Evolutionary conservation across 2,888 invertebrate genomes (phyloP).

Genomic region (Euzophera pinguis): DNA sequence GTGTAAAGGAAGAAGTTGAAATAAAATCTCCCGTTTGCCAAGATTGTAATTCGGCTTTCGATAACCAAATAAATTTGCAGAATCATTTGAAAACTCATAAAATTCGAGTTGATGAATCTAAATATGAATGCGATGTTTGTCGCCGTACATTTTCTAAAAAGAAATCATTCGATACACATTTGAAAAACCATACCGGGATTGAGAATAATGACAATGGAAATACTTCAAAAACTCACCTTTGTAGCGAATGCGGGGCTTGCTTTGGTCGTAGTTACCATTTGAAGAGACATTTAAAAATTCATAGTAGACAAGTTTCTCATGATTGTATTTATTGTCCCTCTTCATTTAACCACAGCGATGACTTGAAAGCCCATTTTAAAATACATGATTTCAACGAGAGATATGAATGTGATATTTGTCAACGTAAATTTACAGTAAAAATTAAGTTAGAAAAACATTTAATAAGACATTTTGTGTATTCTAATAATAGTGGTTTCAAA

Average conservation of each 20-base stretch:
- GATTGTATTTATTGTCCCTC: neutral
- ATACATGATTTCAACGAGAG: neutral
- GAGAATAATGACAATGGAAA: neutral
- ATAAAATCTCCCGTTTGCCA: neutral
- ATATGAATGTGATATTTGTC: neutral
- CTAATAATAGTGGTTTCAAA: neutral
- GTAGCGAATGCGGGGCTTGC: neutral
- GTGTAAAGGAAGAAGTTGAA: neutral
- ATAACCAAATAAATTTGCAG: no score
- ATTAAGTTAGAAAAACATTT: neutral
- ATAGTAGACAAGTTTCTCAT: neutral
- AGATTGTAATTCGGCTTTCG: no score
- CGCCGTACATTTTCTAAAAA: neutral
- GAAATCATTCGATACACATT: neutral
- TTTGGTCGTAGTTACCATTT: neutral
- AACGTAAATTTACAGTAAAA: neutral
- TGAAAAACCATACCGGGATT: neutral
- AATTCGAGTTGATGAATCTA: neutral
- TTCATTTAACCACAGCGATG: neutral
- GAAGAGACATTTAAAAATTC: neutral
- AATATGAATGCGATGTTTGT: neutral
- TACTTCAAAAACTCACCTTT: neutral
- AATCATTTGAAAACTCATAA: neutral
- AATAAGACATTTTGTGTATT: neutral
- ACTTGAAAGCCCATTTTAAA: neutral